phyloP scores from a whole-genome alignment of 2,113 vertebrate genomes.

The Vicugna pacos region DNA sequence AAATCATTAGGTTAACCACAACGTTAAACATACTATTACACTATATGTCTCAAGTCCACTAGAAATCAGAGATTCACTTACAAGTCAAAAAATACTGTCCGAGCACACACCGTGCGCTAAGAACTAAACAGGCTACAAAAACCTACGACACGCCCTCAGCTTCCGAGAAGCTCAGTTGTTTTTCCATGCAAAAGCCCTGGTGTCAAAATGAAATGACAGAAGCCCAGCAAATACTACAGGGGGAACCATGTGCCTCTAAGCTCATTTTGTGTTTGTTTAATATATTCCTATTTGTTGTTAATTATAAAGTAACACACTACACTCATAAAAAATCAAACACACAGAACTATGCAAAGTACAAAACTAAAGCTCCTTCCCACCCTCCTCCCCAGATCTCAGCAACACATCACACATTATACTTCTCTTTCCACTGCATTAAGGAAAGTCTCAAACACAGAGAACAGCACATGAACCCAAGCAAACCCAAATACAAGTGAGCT shows the following conservation, averaged over 20 bases:
- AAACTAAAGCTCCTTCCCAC: background rate
- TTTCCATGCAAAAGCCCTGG: background rate
- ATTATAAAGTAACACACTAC: background rate
- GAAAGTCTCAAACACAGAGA: background rate
- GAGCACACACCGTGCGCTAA: background rate
- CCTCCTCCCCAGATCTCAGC: background rate
- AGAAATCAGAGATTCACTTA: background rate
- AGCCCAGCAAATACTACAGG: background rate
- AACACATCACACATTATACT: background rate
- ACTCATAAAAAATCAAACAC: background rate
- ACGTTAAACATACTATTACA: background rate
- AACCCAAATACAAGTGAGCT: background rate
- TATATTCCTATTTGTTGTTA: background rate
- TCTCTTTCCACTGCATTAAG: background rate
- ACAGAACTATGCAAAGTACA: background rate
- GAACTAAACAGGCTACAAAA: background rate
- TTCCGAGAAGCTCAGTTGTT: background rate
- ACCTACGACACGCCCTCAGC: background rate
- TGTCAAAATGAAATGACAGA: background rate
- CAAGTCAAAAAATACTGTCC: background rate
- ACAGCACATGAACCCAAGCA: background rate
- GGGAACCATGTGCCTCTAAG: background rate
- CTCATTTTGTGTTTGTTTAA: background rate
- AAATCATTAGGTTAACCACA: background rate
- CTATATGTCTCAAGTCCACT: background rate